Evolutionary conservation across 1,140 invertebrate genomes (phyloP).

Genomic region (Zaprionus nigranus): DNA sequence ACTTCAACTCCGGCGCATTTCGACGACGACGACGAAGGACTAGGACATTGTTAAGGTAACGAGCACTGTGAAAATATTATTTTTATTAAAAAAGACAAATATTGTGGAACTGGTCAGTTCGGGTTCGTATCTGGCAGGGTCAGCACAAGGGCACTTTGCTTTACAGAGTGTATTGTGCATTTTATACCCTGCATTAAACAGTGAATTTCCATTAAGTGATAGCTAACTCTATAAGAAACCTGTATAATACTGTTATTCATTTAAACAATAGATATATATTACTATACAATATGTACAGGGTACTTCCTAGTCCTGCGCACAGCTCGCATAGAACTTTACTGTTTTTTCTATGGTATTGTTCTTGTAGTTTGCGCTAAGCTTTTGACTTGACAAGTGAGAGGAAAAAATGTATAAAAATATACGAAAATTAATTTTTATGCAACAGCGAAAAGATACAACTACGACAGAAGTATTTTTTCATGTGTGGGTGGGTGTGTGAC

Average conservation of each 20-base stretch:
- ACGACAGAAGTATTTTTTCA: background rate
- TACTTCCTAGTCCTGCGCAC: background rate
- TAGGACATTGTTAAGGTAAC: constrained; percentile 81
- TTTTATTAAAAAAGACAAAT: constrained; percentile 76
- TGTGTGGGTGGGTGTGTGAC: background rate
- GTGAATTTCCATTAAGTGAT: too few relatives aligned
- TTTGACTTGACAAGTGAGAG: constrained; percentile 71
- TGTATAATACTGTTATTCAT: background rate
- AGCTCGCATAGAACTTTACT: background rate
- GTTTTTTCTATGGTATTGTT: constrained; percentile 34
- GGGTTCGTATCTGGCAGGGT: constrained; percentile 20
- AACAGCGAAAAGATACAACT: constrained; percentile 19
- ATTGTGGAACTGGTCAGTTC: constrained; percentile 42
- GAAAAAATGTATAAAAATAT: constrained; percentile 75
- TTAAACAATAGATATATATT: too few relatives aligned
- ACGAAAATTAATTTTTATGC: constrained; percentile 77
- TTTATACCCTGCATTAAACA: constrained; percentile 7
- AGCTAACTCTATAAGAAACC: too few relatives aligned
- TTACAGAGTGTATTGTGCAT: constrained; percentile 4
- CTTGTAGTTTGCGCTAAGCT: constrained; percentile 63
- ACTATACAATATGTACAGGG: background rate
- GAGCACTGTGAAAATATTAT: constrained; percentile 74
- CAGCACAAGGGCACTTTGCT: constrained; percentile 44
- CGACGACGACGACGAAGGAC: constrained; percentile 33
- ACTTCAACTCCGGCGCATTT: constrained; percentile 64